Evolutionary conservation across 2,888 invertebrate genomes (phyloP).

Genomic region (Monochamus alternatus): DNA sequence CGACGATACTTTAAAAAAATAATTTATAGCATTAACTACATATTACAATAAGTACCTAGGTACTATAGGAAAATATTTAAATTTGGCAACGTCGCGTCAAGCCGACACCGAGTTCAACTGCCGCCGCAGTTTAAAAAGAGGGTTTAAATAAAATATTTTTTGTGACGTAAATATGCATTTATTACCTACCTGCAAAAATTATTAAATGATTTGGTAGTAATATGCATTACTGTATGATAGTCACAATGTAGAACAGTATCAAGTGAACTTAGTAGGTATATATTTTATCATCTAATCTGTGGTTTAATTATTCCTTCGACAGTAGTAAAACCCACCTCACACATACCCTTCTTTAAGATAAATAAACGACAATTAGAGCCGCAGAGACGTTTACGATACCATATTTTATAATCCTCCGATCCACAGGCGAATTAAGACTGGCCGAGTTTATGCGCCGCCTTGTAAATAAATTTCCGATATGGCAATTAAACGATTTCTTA

Average conservation of each 20-base stretch:
- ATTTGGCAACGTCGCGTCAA: too few species aligned
- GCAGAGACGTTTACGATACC: constrained; percentile 11
- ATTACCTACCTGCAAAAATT: too few species aligned
- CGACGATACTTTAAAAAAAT: background rate
- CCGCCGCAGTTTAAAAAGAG: too few species aligned
- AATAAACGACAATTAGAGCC: constrained; percentile 21
- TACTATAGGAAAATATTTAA: too few species aligned
- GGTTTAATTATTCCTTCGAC: background rate
- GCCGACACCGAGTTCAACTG: too few species aligned
- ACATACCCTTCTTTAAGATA: constrained; percentile 4
- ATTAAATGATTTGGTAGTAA: too few species aligned
- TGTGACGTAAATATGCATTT: too few species aligned
- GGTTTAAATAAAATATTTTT: too few species aligned
- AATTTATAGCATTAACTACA: too few species aligned
- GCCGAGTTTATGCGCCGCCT: constrained; percentile 11
- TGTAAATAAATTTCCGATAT: constrained; percentile 28
- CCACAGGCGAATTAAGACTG: constrained; percentile 19
- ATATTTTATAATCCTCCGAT: constrained; percentile 26
- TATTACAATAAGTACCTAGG: too few species aligned
- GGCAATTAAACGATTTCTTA: constrained; percentile 28
- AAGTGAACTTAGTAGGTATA: too few species aligned
- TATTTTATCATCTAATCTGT: too few species aligned
- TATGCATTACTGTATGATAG: background rate
- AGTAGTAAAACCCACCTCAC: constrained; percentile 10
- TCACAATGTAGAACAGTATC: background rate